phyloP scores from a whole-genome alignment of 2,888 invertebrate genomes.

The Mythimna loreyi region DNA sequence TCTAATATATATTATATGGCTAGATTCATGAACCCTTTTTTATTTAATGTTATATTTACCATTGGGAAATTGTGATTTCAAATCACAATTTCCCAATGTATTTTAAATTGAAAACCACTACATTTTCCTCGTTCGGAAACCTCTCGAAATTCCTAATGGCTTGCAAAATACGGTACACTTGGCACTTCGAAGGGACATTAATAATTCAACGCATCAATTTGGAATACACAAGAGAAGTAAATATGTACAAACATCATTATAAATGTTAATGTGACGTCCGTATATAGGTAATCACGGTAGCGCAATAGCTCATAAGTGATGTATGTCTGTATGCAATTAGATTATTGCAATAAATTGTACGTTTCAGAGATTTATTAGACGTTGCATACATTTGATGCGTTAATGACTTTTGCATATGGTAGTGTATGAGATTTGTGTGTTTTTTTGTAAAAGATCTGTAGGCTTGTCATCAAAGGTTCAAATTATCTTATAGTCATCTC shows the following conservation, averaged over 20 bases:
- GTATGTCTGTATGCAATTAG: conserved; percentile 48
- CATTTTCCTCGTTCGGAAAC: conserved; percentile 20
- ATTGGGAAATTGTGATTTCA: too few relatives aligned
- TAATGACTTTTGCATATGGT: conserved; percentile 17
- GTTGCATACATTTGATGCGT: conserved; percentile 42
- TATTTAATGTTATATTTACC: too few relatives aligned
- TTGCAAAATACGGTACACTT: conserved; percentile 40
- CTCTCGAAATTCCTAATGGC: conserved; percentile 33
- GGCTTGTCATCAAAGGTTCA: not conserved
- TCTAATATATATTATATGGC: too few relatives aligned
- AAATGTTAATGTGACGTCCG: conserved; percentile 64
- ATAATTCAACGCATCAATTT: conserved; percentile 75
- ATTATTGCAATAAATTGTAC: conserved; percentile 58
- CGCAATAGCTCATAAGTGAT: conserved; percentile 51
- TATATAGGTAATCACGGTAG: conserved; percentile 51
- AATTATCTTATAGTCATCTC: conserved; percentile 2
- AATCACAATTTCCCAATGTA: conserved; percentile 11
- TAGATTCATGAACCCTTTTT: not conserved
- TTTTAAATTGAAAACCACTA: conserved; percentile 18
- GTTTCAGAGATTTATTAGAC: conserved; percentile 50
- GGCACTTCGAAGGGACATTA: conserved; percentile 62
- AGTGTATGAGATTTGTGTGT: not conserved
- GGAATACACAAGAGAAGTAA: conserved; percentile 59
- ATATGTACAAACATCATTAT: conserved; percentile 65
- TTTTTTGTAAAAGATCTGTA: conserved; percentile 3